Evolutionary conservation across 2,113 vertebrate genomes (phyloP).

Genomic region (Plectropomus leopardus): DNA sequence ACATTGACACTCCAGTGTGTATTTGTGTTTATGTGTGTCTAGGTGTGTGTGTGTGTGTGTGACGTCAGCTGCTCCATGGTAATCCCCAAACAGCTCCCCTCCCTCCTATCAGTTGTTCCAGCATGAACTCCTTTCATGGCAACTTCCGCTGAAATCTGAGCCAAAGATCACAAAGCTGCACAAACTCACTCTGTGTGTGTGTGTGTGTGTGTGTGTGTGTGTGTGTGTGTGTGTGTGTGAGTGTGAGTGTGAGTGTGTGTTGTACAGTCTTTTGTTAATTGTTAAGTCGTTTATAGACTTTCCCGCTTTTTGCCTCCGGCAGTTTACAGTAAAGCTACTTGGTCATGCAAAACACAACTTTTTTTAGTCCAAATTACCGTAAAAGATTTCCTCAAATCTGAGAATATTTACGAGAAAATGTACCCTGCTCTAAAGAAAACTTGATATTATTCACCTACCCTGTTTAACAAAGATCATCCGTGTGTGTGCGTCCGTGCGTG

Average conservation of each 20-base stretch:
- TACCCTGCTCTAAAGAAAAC: not conserved
- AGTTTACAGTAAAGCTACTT: slow-evolving; percentile 43
- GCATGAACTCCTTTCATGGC: slow-evolving; percentile 41
- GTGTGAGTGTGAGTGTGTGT: not conserved
- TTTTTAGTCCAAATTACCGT: not conserved
- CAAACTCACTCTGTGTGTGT: not conserved
- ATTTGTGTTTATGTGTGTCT: not conserved
- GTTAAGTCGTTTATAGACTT: not conserved
- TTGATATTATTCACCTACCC: not conserved
- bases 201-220: not conserved
- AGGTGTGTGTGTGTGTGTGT: not conserved
- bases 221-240: not conserved
- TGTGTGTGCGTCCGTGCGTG: too few species aligned
- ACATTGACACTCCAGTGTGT: not conserved
- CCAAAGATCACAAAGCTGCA: slow-evolving; percentile 11
- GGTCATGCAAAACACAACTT: not conserved
- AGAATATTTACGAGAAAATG: not conserved
- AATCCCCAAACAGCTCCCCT: slow-evolving; percentile 20
- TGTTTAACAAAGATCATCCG: too few species aligned
- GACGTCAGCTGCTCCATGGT: slow-evolving; percentile 12
- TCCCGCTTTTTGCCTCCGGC: not conserved
- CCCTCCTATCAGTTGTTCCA: not conserved
- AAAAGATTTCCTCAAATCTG: not conserved
- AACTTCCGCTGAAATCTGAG: slow-evolving; percentile 36
- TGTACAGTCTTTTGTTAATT: not conserved